Percentiles rank a stretch among this genome's conserved stretches.
Evolutionary conservation across 2,888 invertebrate species (phyloP).

Genomic region (Zelleria hepariella): DNA sequence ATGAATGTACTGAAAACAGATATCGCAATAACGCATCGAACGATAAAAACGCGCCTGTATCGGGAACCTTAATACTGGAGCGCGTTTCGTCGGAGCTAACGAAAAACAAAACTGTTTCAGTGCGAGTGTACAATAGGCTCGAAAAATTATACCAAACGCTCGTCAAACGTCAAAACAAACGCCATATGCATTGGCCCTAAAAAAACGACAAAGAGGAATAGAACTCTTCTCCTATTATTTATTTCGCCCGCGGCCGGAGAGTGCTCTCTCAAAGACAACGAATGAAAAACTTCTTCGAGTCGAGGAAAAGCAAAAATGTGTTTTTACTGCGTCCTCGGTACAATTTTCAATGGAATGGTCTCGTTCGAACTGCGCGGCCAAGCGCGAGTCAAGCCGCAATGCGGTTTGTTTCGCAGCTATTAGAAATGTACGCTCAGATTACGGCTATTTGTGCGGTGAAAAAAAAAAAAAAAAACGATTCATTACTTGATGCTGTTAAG

Average conservation of each 20-base stretch:
- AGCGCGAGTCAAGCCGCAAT: background rate
- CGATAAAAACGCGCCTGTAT: too few relatives aligned
- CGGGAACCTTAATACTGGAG: too few relatives aligned
- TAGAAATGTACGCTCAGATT: background rate
- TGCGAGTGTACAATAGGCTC: too few relatives aligned
- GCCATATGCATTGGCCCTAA: too few relatives aligned
- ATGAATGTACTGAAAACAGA: too few relatives aligned
- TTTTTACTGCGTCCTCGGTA: background rate
- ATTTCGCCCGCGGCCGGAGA: background rate
- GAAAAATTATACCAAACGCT: too few relatives aligned
- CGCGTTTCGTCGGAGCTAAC: too few relatives aligned
- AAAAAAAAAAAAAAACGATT: too few relatives aligned
- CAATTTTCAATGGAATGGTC: background rate
- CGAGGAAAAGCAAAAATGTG: constrained; percentile 1
- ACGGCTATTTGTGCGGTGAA: background rate
- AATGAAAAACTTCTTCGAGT: background rate
- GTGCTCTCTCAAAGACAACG: background rate
- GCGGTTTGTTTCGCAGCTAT: background rate
- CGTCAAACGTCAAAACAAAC: too few relatives aligned
- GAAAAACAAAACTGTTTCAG: too few relatives aligned
- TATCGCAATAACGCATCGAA: too few relatives aligned
- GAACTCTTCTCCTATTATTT: background rate
- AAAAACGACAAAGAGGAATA: background rate
- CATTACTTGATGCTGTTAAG: too few relatives aligned
- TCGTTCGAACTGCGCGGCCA: background rate